Percentiles rank a stretch among this genome's conserved stretches.
Evolutionary conservation across 2,113 vertebrate species (phyloP).

Genomic region (Phalacrocorax pelagicus): DNA sequence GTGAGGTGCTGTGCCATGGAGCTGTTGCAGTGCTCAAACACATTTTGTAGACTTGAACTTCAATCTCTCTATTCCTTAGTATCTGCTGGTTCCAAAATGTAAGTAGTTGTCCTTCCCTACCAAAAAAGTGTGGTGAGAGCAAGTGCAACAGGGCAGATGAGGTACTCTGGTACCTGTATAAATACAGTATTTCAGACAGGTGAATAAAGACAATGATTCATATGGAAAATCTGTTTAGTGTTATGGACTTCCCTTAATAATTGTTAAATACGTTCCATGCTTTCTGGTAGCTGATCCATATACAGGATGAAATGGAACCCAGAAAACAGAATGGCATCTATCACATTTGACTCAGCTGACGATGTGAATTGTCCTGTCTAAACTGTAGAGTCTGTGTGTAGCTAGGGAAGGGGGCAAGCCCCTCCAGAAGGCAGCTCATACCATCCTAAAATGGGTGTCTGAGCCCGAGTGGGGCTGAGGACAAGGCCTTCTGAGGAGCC

Average conservation of each 20-base stretch:
- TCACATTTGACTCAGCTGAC: background rate
- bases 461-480: background rate
- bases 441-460: background rate
- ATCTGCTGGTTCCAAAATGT: background rate
- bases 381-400: background rate
- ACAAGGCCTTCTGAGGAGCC: background rate
- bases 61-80: background rate
- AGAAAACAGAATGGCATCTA: background rate
- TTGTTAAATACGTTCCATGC: background rate
- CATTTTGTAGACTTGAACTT: background rate
- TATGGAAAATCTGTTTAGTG: background rate
- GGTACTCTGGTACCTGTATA: background rate
- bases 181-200: background rate
- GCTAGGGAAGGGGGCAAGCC: background rate
- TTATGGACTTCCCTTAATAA: background rate
- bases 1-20: background rate
- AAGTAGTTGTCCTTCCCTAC: background rate
- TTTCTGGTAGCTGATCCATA: background rate
- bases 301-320: background rate
- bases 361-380: background rate
- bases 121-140: background rate
- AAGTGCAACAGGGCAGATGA: background rate
- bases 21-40: background rate
- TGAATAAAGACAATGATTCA: background rate
- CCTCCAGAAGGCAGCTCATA: background rate